phyloP scores from a whole-genome alignment of 2,113 vertebrate species.

The Ictidomys tridecemlineatus region DNA sequence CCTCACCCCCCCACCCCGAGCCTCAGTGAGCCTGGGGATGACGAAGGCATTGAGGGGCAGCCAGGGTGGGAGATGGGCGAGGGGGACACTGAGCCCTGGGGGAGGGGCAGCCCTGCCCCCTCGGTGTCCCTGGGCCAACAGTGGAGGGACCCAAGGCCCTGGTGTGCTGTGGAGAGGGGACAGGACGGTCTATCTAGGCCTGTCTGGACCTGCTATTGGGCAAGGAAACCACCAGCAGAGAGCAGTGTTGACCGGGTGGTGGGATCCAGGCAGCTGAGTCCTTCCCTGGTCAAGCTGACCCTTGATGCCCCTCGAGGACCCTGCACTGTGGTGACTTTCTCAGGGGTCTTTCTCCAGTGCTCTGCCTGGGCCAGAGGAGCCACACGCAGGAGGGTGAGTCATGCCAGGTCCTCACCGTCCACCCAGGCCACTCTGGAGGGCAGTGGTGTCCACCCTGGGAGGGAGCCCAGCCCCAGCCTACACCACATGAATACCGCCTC shows the following conservation, averaged over 20 bases:
- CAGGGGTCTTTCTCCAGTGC: slow-evolving; percentile 51
- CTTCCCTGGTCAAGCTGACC: background rate
- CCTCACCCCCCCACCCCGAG: rapidly evolving
- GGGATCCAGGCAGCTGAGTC: background rate
- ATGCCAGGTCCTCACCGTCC: background rate
- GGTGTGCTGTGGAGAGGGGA: too few species aligned
- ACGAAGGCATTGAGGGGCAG: rapidly evolving
- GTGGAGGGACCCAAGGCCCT: background rate
- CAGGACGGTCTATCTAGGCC: too few species aligned
- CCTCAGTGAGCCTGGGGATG: background rate
- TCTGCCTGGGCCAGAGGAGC: background rate
- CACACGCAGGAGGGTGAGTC: background rate
- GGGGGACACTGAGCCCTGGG: too few species aligned
- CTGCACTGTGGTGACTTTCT: background rate
- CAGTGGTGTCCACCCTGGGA: rapidly evolving
- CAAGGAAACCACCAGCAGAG: background rate
- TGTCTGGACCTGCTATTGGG: too few species aligned
- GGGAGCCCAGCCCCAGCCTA: rapidly evolving
- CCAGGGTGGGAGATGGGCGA: rapidly evolving
- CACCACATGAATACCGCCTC: too few species aligned
- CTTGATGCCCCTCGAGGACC: rapidly evolving
- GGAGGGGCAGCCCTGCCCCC: background rate
- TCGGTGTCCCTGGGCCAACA: background rate
- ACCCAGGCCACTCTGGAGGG: background rate
- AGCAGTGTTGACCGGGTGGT: background rate